These are phyloP conservation scores for Caloenas nicobarica DNA, from an alignment of 2,113 vertebrate genomes.

Conservation along the genomic window DNA sequence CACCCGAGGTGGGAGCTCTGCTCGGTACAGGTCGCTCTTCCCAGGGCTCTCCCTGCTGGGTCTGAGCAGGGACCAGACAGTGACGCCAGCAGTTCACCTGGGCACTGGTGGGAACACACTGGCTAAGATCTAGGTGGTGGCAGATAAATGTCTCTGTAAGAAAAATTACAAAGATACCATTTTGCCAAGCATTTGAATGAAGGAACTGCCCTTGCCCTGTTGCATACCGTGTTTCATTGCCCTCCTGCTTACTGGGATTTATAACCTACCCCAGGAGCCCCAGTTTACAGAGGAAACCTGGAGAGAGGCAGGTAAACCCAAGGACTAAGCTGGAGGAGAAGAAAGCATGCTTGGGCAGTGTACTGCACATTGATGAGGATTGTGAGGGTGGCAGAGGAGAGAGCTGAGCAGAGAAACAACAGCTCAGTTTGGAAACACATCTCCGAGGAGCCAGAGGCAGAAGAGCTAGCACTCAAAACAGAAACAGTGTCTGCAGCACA, in stretches of 20 bases:
- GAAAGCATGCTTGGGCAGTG: background rate
- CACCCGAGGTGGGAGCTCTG: background rate
- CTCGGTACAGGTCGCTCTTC: fast-evolving
- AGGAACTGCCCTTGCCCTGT: background rate
- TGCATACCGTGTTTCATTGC: background rate
- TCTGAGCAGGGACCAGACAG: background rate
- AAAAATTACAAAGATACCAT: background rate
- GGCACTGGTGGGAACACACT: background rate
- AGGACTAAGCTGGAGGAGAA: background rate
- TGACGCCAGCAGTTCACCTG: background rate
- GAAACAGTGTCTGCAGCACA: background rate
- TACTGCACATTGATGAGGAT: background rate
- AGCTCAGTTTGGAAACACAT: background rate
- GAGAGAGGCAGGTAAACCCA: background rate
- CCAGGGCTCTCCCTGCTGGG: background rate
- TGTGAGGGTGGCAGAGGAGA: background rate
- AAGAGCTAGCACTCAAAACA: background rate
- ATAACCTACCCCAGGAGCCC: background rate
- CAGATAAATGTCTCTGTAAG: background rate
- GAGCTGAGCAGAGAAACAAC: background rate
- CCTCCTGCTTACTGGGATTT: background rate
- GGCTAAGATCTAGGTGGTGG: background rate
- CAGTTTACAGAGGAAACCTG: background rate
- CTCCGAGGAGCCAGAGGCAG: background rate
- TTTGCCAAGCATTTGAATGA: background rate